Evolutionary conservation across 2,797 vertebrate species (phyloP).

Genomic region (Danio jaintianensis): DNA sequence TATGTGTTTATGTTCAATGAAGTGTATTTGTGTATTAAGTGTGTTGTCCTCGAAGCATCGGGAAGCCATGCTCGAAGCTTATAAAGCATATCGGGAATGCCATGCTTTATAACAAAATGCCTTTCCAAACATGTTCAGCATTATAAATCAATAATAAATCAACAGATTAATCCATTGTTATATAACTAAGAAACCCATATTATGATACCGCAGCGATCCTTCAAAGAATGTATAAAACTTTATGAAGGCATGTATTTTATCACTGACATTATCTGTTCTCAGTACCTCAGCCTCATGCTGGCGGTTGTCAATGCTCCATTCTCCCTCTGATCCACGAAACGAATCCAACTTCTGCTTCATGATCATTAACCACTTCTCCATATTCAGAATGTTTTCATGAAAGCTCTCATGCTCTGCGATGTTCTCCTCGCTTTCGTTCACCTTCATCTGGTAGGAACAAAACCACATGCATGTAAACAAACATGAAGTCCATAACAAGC

Average conservation of each 20-base stretch:
- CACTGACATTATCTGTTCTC: too few species aligned
- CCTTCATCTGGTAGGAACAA: slow-evolving; percentile 65
- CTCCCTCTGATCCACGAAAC: slow-evolving; percentile 64
- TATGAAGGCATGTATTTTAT: background rate
- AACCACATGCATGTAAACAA: background rate
- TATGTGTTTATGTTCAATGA: too few species aligned
- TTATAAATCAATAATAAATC: background rate
- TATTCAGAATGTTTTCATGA: slow-evolving; percentile 79
- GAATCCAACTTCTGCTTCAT: slow-evolving; percentile 82
- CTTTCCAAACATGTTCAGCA: background rate
- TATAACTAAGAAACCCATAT: background rate
- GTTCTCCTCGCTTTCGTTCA: slow-evolving; percentile 70
- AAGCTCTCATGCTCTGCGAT: slow-evolving; percentile 82
- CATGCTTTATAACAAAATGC: background rate
- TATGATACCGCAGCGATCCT: background rate
- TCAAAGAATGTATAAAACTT: background rate
- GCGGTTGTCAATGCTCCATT: slow-evolving; percentile 71
- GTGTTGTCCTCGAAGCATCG: too few species aligned
- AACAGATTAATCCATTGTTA: background rate
- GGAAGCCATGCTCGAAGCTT: too few species aligned
- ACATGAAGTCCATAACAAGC: background rate
- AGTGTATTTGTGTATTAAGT: too few species aligned
- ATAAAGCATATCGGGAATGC: too few species aligned
- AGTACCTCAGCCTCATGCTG: slow-evolving; percentile 83
- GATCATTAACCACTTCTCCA: slow-evolving; percentile 84